These are phyloP conservation scores for Lepidocyrtoides sp. DNA, from an alignment of 2,888 invertebrate genomes.

Conservation along the genomic window DNA sequence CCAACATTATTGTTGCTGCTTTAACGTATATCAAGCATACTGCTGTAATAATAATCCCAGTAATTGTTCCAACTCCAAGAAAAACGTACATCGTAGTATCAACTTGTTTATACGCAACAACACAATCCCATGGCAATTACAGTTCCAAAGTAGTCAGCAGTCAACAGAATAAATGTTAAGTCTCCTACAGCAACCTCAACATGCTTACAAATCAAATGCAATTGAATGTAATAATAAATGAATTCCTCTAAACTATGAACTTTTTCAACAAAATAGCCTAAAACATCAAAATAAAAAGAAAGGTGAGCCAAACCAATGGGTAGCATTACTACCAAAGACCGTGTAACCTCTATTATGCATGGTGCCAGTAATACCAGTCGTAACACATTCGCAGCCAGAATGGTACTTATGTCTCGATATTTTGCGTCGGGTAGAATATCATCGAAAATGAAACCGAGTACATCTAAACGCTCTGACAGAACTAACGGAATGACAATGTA, in stretches of 20 bases:
- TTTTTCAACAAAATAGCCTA: neutral
- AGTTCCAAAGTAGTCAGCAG: slow-evolving; percentile 3
- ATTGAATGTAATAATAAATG: neutral
- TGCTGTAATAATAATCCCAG: neutral
- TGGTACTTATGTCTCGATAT: neutral
- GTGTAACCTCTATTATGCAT: neutral
- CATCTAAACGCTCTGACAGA: neutral
- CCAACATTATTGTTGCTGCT: no score
- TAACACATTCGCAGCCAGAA: neutral
- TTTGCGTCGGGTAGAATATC: slow-evolving; percentile 13
- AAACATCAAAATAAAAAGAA: neutral
- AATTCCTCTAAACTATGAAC: neutral
- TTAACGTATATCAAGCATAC: no score
- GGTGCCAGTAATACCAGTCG: neutral
- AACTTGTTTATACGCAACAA: neutral
- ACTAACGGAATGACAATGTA: neutral
- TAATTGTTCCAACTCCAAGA: neutral
- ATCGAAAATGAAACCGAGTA: neutral
- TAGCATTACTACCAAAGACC: neutral
- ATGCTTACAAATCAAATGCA: neutral
- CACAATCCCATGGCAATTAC: neutral
- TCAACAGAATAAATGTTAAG: neutral
- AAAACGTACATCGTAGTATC: neutral
- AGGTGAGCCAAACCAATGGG: neutral
- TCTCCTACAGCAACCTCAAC: neutral